A percentile compares a stretch with the other conserved stretches of the same genome.
These are phyloP conservation scores for Catharus bicknelli DNA, from an alignment of 2,113 vertebrate genomes.

Conservation along the genomic window DNA sequence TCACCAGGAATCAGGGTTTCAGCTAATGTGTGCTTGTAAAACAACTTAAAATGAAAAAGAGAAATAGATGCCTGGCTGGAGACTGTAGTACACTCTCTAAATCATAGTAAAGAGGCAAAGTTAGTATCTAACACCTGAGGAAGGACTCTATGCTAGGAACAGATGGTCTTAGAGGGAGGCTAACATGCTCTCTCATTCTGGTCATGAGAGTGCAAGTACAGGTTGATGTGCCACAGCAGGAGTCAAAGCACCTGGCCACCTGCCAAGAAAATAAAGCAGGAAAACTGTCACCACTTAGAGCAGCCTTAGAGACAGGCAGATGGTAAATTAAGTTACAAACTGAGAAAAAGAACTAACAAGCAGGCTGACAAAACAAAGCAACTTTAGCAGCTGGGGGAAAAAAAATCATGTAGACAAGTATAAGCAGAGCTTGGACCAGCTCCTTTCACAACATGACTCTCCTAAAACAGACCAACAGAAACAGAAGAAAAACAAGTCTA, in stretches of 20 bases:
- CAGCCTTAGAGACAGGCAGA: constrained; percentile 40
- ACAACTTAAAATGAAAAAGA: background rate
- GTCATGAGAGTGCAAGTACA: background rate
- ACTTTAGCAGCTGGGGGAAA: constrained; percentile 25
- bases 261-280: constrained; percentile 60
- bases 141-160: constrained; percentile 20
- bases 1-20: background rate
- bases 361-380: constrained; percentile 37
- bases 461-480: background rate
- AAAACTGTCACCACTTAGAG: constrained; percentile 39
- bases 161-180: constrained; percentile 62
- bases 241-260: constrained; percentile 47
- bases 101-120: constrained; percentile 1
- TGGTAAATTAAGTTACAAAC: constrained; percentile 65
- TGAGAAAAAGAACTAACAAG: constrained; percentile 44
- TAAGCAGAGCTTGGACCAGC: background rate
- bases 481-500: background rate
- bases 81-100: background rate
- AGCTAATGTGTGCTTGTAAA: background rate
- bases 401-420: background rate
- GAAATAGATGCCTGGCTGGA: background rate
- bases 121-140: constrained; percentile 11
- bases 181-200: constrained; percentile 38
- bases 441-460: background rate
- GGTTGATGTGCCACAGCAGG: constrained; percentile 40